These are phyloP conservation scores for Ochotona curzoniae DNA, from an alignment of 2,113 vertebrate genomes.

Conservation along the genomic window DNA sequence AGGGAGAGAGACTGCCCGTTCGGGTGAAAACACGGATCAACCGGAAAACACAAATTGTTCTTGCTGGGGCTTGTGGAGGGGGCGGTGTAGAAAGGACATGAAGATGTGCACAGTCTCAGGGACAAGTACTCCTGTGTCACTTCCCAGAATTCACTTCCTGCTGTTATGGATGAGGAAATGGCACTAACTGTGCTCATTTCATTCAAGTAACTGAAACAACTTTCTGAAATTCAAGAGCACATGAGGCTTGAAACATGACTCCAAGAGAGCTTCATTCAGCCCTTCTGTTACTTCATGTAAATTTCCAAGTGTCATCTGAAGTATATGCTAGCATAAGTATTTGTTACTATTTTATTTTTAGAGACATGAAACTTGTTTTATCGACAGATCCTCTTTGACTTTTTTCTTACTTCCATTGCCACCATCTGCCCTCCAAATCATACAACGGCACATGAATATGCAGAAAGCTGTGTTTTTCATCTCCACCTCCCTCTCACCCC, in stretches of 20 bases:
- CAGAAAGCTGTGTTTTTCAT: not conserved
- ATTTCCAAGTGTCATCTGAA: slow-evolving; percentile 14
- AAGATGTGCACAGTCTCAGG: too few species aligned
- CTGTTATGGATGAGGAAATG: not conserved
- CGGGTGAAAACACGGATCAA: not conserved
- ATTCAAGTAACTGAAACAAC: not conserved
- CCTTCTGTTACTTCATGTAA: slow-evolving; percentile 10
- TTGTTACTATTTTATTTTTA: slow-evolving; percentile 45
- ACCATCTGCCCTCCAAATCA: not conserved
- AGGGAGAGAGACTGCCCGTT: not conserved
- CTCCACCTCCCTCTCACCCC: not conserved
- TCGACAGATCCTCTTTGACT: not conserved
- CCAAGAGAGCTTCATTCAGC: not conserved
- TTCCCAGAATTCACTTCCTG: not conserved
- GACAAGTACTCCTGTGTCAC: not conserved
- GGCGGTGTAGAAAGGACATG: not conserved
- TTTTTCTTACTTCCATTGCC: not conserved
- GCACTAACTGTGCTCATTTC: not conserved
- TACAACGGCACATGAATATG: not conserved
- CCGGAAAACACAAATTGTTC: not conserved
- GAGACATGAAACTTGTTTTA: not conserved
- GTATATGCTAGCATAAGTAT: not conserved
- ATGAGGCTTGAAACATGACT: not conserved
- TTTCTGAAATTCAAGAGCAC: slow-evolving; percentile 31
- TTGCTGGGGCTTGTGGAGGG: not conserved